Percentiles rank a stretch among this genome's conserved stretches.
Conservation (phyloP, 2,888 invertebrate species). For the Diloba caeruleocephala region DNA sequence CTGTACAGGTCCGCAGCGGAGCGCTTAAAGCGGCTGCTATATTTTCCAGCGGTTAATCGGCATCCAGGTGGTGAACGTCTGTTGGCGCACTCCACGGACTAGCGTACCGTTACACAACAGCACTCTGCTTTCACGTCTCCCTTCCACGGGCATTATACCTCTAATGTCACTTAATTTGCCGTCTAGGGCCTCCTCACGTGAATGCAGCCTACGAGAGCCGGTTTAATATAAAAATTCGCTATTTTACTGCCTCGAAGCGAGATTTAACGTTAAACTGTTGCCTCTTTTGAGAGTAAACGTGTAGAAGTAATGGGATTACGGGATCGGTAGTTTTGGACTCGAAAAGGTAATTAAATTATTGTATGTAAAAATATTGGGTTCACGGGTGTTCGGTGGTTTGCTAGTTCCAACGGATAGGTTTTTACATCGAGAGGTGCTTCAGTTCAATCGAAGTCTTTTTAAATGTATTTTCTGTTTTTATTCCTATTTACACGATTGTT, state of each 20-base stretch:
- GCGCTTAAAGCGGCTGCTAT: slow-evolving; percentile 57
- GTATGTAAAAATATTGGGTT: slow-evolving; percentile 65
- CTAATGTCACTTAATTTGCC: slow-evolving; percentile 88
- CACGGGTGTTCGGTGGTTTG: slow-evolving; percentile 49
- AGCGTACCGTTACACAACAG: slow-evolving; percentile 77
- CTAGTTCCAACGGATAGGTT: slow-evolving; percentile 36
- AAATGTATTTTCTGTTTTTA: slow-evolving; percentile 24
- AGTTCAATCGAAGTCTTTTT: slow-evolving; percentile 36
- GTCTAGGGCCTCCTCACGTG: slow-evolving; percentile 86
- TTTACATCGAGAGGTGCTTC: slow-evolving; percentile 48
- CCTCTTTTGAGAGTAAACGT: slow-evolving; percentile 84
- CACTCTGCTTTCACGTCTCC: slow-evolving; percentile 83
- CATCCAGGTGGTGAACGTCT: slow-evolving; percentile 59
- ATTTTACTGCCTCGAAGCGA: slow-evolving; percentile 76
- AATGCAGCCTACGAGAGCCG: slow-evolving; percentile 81
- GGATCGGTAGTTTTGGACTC: slow-evolving; percentile 76
- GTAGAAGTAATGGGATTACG: slow-evolving; percentile 84
- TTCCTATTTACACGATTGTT: slow-evolving; percentile 12
- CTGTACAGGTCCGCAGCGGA: slow-evolving; percentile 56
- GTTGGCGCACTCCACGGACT: slow-evolving; percentile 68
- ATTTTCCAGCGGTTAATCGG: slow-evolving; percentile 60
- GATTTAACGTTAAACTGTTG: slow-evolving; percentile 83
- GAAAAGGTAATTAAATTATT: slow-evolving; percentile 74
- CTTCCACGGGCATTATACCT: slow-evolving; percentile 82
- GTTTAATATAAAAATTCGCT: slow-evolving; percentile 87